These are phyloP conservation scores for Drosophila tani DNA, from an alignment of 1,140 invertebrate genomes.

Conservation along the genomic window DNA sequence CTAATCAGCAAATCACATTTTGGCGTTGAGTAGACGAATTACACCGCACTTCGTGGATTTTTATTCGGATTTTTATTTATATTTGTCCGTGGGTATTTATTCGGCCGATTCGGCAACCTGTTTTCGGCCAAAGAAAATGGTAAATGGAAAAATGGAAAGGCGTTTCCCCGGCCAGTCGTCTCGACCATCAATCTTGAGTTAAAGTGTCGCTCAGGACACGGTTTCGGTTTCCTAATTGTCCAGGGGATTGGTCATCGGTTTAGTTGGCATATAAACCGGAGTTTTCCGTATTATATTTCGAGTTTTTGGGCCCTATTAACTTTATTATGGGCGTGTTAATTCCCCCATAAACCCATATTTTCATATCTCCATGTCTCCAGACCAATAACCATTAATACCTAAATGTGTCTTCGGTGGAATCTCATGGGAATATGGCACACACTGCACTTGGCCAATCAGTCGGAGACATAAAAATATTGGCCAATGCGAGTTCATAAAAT, in stretches of 20 bases:
- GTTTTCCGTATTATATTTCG: constrained; percentile 18
- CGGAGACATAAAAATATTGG: constrained; percentile 12
- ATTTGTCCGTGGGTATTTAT: constrained; percentile 10
- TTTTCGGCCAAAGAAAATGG: constrained; percentile 21
- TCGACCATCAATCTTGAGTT: constrained; percentile 38
- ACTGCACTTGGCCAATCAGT: constrained; percentile 16
- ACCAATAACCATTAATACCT: constrained; percentile 33
- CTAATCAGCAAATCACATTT: constrained; percentile 81
- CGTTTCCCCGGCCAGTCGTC: constrained; percentile 9
- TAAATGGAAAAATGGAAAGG: constrained; percentile 42
- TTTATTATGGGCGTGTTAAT: constrained; percentile 25
- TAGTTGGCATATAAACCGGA: constrained; percentile 28
- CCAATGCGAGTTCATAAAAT: constrained; percentile 1
- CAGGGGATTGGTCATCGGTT: constrained; percentile 1
- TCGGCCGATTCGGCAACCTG: constrained; percentile 40
- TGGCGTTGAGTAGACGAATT: constrained; percentile 82
- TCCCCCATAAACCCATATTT: constrained; percentile 62
- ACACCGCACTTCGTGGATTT: constrained; percentile 53
- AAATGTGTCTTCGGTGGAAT: constrained; percentile 11
- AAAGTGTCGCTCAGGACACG: constrained; percentile 29
- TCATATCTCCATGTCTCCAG: constrained; percentile 35
- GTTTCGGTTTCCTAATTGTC: constrained; percentile 12
- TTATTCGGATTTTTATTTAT: constrained; percentile 18
- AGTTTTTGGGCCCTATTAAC: constrained; percentile 6
- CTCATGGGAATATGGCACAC: not conserved